These are phyloP conservation scores for Stylophora pistillata DNA, from an alignment of 64 coral and sea anemone genomes.

Conservation along the genomic window DNA sequence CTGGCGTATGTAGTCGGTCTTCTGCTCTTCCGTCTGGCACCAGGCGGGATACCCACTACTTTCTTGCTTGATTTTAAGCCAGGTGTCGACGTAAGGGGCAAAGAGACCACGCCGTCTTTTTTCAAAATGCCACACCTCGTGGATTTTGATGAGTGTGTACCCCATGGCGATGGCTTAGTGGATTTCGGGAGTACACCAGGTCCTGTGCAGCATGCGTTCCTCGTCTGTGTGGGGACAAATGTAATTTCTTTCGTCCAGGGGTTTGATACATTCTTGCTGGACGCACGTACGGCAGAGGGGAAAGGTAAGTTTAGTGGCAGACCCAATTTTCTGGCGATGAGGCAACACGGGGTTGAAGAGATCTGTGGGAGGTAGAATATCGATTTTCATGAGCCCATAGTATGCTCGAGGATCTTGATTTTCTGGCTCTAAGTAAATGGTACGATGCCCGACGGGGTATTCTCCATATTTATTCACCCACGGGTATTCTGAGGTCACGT, in stretches of 20 bases:
- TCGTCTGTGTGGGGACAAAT: background rate
- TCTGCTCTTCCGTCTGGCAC: no score
- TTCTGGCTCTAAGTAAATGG: background rate
- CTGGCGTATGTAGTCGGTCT: no score
- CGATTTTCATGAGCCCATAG: no score
- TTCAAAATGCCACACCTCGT: no score
- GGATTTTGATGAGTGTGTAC: background rate
- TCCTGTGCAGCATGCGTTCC: background rate
- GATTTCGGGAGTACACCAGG: constrained; percentile 28
- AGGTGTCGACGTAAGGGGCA: no score
- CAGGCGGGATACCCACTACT: no score
- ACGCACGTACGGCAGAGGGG: constrained; percentile 21
- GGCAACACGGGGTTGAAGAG: constrained; percentile 26
- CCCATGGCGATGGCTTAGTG: background rate
- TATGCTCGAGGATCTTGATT: background rate
- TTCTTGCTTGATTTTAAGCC: no score
- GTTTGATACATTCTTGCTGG: no score
- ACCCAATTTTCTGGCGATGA: no score
- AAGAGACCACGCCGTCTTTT: no score
- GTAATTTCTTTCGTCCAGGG: background rate
- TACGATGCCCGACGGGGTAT: constrained; percentile 27
- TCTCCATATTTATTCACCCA: constrained; percentile 1
- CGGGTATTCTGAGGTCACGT: constrained; percentile 3
- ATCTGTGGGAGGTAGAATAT: background rate
- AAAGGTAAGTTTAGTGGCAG: background rate